Conservation (phyloP, 2,888 invertebrate genomes). For the Parnassius smintheus region DNA sequence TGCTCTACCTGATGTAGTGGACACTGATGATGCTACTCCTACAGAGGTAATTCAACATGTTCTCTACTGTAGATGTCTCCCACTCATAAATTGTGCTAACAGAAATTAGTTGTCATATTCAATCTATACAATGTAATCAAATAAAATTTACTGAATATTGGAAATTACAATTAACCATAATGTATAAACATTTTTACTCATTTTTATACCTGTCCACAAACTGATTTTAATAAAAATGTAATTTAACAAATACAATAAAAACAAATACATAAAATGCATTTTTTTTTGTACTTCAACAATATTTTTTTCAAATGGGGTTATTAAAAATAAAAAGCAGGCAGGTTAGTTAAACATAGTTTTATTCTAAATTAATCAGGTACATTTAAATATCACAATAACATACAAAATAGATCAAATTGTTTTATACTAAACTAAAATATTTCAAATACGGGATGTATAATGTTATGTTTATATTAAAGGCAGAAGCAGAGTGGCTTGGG, state of each 20-base stretch:
- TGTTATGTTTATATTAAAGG: slow-evolving; percentile 76
- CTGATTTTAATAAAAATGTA: slow-evolving; percentile 13
- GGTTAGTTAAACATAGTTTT: slow-evolving; percentile 15
- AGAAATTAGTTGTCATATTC: slow-evolving; percentile 37
- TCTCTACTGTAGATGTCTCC: slow-evolving; percentile 74
- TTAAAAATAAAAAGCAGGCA: not conserved
- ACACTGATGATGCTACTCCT: slow-evolving; percentile 74
- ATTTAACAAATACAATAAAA: slow-evolving; percentile 21
- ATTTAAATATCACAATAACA: slow-evolving; percentile 32
- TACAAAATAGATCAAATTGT: not conserved
- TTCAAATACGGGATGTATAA: slow-evolving; percentile 53
- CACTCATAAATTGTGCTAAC: slow-evolving; percentile 65
- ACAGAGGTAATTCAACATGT: slow-evolving; percentile 77
- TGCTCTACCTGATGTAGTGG: slow-evolving; percentile 71
- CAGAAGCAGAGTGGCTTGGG: slow-evolving; percentile 83
- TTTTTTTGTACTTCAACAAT: slow-evolving; percentile 13
- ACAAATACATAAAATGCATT: slow-evolving; percentile 13
- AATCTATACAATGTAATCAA: slow-evolving; percentile 8
- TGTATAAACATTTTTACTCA: slow-evolving; percentile 12
- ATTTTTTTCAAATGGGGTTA: not conserved
- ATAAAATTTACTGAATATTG: not conserved
- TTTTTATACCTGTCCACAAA: slow-evolving; percentile 18
- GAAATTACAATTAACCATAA: slow-evolving; percentile 1
- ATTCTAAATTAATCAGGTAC: slow-evolving; percentile 34
- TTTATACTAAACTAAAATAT: slow-evolving; percentile 28